Conservation (phyloP, 2,113 vertebrate species). For the Rhea pennata region DNA sequence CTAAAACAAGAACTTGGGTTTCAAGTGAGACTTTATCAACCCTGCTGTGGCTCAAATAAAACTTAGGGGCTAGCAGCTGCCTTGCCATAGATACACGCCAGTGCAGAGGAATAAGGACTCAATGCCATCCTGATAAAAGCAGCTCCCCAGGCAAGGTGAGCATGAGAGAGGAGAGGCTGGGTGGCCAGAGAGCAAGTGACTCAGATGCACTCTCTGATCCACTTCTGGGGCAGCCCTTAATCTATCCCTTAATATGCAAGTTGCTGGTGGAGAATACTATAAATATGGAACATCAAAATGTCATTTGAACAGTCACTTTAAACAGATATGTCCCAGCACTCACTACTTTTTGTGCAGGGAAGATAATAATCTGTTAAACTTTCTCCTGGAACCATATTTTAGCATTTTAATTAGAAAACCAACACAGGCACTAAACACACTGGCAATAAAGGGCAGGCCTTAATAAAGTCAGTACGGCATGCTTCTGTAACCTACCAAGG, state of each 20-base stretch:
- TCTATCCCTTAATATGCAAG: conserved; percentile 42
- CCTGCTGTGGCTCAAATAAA: background rate
- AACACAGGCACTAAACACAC: conserved; percentile 56
- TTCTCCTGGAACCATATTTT: conserved; percentile 68
- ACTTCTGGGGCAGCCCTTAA: background rate
- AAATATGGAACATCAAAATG: conserved; percentile 54
- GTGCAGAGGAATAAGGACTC: background rate
- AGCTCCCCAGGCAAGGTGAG: fast-evolving
- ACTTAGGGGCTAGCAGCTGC: background rate
- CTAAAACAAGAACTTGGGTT: background rate
- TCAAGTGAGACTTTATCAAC: background rate
- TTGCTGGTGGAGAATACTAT: background rate
- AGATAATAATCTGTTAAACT: conserved; percentile 64
- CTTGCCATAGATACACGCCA: fast-evolving
- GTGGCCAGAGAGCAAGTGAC: background rate
- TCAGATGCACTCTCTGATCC: background rate
- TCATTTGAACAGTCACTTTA: conserved; percentile 44
- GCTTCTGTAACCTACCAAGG: conserved; percentile 65
- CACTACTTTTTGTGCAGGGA: conserved; percentile 21
- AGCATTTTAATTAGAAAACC: conserved; percentile 70
- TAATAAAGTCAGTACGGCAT: conserved; percentile 49
- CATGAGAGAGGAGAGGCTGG: background rate
- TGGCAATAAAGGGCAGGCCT: conserved; percentile 46
- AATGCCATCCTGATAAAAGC: background rate
- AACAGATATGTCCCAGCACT: background rate